phyloP scores from a whole-genome alignment of 2,797 vertebrate species.

The Muscicapa comitata region DNA sequence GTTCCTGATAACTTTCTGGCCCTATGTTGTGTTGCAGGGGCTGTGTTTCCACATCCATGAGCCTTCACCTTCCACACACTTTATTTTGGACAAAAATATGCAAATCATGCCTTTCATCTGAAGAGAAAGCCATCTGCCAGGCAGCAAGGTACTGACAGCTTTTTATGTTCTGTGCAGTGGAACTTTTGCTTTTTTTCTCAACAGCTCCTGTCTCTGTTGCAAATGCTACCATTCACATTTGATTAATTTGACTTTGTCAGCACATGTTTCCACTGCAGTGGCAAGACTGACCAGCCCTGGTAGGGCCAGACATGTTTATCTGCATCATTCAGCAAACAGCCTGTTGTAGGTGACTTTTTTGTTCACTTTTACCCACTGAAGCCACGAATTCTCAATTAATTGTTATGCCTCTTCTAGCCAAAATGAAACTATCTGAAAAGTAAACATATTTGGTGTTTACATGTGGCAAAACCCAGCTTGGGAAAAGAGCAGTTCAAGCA shows the following conservation, averaged over 20 bases:
- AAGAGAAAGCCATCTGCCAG: neutral
- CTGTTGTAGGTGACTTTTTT: neutral
- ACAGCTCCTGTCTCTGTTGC: neutral
- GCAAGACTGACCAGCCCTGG: neutral
- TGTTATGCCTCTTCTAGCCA: neutral
- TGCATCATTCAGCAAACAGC: neutral
- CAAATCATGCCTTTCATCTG: neutral
- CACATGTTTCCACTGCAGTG: neutral
- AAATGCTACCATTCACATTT: neutral
- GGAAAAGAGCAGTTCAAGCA: constrained; percentile 18
- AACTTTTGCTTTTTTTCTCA: neutral
- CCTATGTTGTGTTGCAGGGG: neutral
- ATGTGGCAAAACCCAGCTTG: constrained; percentile 30
- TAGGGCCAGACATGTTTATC: neutral
- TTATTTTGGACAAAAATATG: neutral
- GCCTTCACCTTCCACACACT: constrained; percentile 13
- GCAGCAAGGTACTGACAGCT: neutral
- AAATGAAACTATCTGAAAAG: constrained; percentile 28
- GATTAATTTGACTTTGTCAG: constrained; percentile 27
- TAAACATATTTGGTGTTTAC: constrained; percentile 40
- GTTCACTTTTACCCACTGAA: constrained; percentile 41
- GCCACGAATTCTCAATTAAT: constrained; percentile 31
- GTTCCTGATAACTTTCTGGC: neutral
- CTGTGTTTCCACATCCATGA: neutral
- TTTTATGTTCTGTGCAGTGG: neutral